These are phyloP conservation scores for Limnodromus scolopaceus DNA, from an alignment of 2,797 vertebrate species.

Conservation along the genomic window DNA sequence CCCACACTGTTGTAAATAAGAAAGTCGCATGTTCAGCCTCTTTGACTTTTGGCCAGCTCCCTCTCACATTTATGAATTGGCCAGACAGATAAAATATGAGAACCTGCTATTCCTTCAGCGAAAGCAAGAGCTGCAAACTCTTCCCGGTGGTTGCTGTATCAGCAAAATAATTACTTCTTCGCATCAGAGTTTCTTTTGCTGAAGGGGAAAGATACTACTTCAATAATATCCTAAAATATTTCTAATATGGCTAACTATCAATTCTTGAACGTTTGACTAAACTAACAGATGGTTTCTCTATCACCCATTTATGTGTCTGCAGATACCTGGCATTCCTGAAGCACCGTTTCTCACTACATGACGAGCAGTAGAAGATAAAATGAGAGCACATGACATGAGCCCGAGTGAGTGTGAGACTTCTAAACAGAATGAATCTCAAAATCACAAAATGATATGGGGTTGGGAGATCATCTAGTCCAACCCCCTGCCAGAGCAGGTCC, in stretches of 20 bases:
- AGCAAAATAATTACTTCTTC: background rate
- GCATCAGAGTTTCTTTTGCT: background rate
- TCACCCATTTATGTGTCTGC: rapidly evolving
- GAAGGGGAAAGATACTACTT: background rate
- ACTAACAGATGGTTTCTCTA: background rate
- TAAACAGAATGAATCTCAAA: background rate
- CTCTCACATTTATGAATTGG: background rate
- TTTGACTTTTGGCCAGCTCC: background rate
- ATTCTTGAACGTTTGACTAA: background rate
- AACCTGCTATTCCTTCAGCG: background rate
- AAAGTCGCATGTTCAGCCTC: background rate
- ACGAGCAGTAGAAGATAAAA: background rate
- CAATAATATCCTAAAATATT: background rate
- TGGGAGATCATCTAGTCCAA: too few relatives aligned
- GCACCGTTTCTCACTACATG: background rate
- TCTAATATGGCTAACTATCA: background rate
- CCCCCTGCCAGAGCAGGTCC: too few relatives aligned
- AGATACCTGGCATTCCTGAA: background rate
- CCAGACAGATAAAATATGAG: background rate
- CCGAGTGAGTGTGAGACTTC: background rate
- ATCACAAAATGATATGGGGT: too few relatives aligned
- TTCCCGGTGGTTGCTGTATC: background rate
- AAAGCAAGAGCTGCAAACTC: background rate
- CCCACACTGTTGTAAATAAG: background rate
- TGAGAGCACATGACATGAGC: background rate